Conservation (phyloP, 1,140 invertebrate genomes). For the Ostrea denselamellosa region DNA sequence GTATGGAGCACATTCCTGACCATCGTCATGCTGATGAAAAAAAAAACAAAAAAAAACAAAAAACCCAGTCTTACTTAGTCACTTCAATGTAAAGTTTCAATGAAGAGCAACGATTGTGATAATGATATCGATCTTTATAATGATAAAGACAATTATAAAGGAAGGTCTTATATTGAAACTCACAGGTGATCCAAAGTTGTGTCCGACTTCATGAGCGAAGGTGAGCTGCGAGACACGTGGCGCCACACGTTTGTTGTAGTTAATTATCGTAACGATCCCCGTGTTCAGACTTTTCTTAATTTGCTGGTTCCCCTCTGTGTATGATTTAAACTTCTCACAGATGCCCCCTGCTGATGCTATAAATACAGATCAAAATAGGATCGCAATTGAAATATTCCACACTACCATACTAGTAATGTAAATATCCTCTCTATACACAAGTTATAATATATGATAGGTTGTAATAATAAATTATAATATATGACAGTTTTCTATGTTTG, state of each 20-base stretch:
- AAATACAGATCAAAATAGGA: not conserved
- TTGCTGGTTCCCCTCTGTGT: conserved; percentile 61
- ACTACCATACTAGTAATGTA: no score
- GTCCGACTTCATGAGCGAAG: conserved; percentile 98
- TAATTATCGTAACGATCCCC: conserved; percentile 99
- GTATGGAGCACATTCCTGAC: conserved; percentile 85
- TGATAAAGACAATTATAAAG: no score
- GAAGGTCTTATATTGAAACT: conserved; percentile 45
- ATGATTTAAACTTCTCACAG: conserved; percentile 91
- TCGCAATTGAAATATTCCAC: no score
- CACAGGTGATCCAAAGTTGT: conserved; percentile 95
- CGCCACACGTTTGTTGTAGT: conserved; percentile 95
- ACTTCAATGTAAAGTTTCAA: not conserved
- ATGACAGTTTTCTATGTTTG: no score
- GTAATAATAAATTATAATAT: no score
- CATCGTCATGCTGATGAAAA: conserved; percentile 93
- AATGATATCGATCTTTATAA: no score
- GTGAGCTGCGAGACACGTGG: conserved; percentile 98
- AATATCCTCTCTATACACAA: no score
- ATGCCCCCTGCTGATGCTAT: conserved; percentile 93
- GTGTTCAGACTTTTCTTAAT: conserved; percentile 91
- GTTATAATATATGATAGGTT: no score
- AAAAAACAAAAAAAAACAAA: conserved; percentile 33
- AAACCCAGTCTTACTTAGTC: not conserved
- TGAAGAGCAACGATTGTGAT: no score